Conservation (phyloP, 2,888 invertebrate genomes). For the Chrysomela aeneicollis region DNA sequence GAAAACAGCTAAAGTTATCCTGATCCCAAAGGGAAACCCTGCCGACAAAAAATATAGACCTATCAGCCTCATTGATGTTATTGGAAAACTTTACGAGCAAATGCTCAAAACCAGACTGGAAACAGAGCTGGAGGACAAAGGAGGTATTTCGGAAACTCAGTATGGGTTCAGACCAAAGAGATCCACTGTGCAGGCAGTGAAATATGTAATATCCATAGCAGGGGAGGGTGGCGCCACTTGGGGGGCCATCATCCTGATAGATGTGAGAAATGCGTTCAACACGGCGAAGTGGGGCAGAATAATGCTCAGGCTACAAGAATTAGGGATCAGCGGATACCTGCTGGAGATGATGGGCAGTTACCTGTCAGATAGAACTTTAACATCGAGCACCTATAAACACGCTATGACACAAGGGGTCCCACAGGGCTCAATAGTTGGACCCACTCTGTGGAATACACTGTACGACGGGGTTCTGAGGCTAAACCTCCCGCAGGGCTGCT, state of each 20-base stretch:
- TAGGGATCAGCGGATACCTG: background rate
- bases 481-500: background rate
- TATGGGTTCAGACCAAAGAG: background rate
- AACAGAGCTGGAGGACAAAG: background rate
- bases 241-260: conserved; percentile 7
- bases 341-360: background rate
- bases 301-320: background rate
- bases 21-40: conserved; percentile 19
- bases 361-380: background rate
- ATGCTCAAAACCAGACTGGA: background rate
- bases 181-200: background rate
- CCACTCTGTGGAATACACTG: background rate
- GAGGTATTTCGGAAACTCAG: background rate
- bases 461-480: background rate
- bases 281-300: conserved; percentile 15
- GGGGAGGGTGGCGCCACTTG: background rate
- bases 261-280: conserved; percentile 28
- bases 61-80: background rate
- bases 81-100: conserved; percentile 2
- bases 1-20: conserved; percentile 28
- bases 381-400: background rate
- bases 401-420: conserved; percentile 9
- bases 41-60: too few species aligned
- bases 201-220: background rate
- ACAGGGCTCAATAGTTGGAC: conserved; percentile 14